A percentile compares a stretch with the other conserved stretches of the same genome.
Conservation (phyloP, 2,797 vertebrate genomes). For the Lateolabrax maculatus region DNA sequence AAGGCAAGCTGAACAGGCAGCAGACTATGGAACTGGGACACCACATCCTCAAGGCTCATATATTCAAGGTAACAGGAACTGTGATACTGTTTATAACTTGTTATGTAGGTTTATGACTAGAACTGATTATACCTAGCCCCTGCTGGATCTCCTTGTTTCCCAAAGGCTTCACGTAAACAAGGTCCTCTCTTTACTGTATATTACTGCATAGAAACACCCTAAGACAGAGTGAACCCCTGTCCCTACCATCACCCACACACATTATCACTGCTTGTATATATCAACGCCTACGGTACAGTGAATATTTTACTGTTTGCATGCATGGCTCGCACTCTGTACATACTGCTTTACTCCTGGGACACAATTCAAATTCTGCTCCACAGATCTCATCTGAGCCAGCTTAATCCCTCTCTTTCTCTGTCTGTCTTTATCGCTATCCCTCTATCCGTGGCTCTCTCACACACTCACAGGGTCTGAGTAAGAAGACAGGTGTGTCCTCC, state of each 20-base stretch:
- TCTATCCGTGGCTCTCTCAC: slow-evolving; percentile 39
- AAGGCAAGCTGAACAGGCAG: slow-evolving; percentile 97
- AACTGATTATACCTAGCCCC: not conserved
- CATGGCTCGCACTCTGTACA: slow-evolving; percentile 33
- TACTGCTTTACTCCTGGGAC: slow-evolving; percentile 53
- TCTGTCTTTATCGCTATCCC: slow-evolving; percentile 40
- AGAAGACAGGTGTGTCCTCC: slow-evolving; percentile 96
- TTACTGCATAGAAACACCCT: slow-evolving; percentile 20
- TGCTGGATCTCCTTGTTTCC: not conserved
- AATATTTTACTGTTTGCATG: slow-evolving; percentile 42
- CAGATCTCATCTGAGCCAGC: slow-evolving; percentile 77
- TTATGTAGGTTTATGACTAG: slow-evolving; percentile 30
- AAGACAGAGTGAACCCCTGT: slow-evolving; percentile 30
- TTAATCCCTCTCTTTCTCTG: slow-evolving; percentile 43
- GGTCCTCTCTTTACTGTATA: slow-evolving; percentile 13
- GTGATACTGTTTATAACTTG: slow-evolving; percentile 8
- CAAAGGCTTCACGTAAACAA: slow-evolving; percentile 20
- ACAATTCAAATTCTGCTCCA: slow-evolving; percentile 66
- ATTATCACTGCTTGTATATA: slow-evolving; percentile 50
- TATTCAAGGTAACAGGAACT: slow-evolving; percentile 91
- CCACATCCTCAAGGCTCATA: slow-evolving; percentile 99
- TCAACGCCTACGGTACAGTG: slow-evolving; percentile 33
- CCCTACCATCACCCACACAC: slow-evolving; percentile 41
- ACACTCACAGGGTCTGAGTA: slow-evolving; percentile 92
- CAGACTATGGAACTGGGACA: slow-evolving; percentile 99